Percentiles rank a stretch among this genome's conserved stretches.
These are phyloP conservation scores for Dexiosoma caninum DNA, from an alignment of 2,888 invertebrate genomes.

Conservation along the genomic window DNA sequence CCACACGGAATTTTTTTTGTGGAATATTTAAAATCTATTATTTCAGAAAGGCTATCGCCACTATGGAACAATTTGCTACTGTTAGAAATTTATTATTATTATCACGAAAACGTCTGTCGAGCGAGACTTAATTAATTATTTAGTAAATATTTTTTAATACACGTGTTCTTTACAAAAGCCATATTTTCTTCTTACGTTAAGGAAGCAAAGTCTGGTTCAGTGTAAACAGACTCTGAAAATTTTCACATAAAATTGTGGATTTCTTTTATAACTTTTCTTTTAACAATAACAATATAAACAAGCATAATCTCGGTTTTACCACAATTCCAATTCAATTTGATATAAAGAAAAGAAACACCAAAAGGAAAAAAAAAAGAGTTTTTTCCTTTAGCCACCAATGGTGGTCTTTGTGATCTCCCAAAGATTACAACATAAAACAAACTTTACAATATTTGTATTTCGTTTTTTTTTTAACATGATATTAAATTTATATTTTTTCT, in stretches of 20 bases:
- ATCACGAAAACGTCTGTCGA: no score
- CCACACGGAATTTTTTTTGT: no score
- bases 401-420: slow-evolving; percentile 56
- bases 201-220: no score
- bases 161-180: no score
- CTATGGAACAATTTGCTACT: no score
- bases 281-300: background rate
- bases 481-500: slow-evolving; percentile 8
- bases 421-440: slow-evolving; percentile 54
- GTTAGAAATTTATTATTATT: no score
- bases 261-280: background rate
- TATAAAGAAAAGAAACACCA: background rate
- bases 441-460: slow-evolving; percentile 48
- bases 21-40: no score
- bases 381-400: slow-evolving; percentile 44
- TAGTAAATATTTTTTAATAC: no score
- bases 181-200: no score
- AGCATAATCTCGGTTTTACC: slow-evolving; percentile 14
- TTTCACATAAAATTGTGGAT: background rate
- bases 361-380: slow-evolving; percentile 10
- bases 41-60: no score
- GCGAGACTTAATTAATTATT: no score
- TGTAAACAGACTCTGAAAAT: background rate
- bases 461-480: slow-evolving; percentile 58
- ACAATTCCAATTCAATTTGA: background rate